These are phyloP conservation scores for Herpetotheres cachinnans DNA, from an alignment of 2,113 vertebrate genomes.

Conservation along the genomic window DNA sequence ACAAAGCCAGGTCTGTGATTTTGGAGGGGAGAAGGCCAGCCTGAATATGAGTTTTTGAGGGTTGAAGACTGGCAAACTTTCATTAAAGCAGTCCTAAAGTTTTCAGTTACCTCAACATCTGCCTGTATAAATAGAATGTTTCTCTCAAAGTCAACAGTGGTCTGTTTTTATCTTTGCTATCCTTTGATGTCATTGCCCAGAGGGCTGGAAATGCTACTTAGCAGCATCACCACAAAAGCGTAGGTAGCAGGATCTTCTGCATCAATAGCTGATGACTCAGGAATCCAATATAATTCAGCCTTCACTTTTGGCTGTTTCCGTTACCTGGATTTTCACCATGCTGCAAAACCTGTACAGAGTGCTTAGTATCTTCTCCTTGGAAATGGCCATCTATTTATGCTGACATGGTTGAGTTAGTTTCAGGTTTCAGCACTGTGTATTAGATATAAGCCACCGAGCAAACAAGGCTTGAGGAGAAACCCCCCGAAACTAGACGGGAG, in stretches of 20 bases:
- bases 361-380: background rate
- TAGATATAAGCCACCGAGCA: background rate
- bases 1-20: background rate
- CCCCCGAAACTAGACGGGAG: background rate
- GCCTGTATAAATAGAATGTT: conserved; percentile 10
- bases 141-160: conserved; percentile 30
- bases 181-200: conserved; percentile 42
- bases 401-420: background rate
- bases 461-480: background rate
- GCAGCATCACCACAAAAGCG: background rate
- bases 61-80: background rate
- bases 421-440: background rate
- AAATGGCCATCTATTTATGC: background rate
- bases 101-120: conserved; percentile 11
- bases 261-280: conserved; percentile 29
- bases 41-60: background rate
- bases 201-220: conserved; percentile 41
- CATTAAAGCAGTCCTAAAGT: background rate
- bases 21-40: background rate
- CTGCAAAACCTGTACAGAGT: background rate
- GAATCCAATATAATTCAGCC: background rate
- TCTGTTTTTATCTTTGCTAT: background rate
- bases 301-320: background rate
- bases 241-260: conserved; percentile 19
- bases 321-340: conserved; percentile 11